These are phyloP conservation scores for Sebastes fasciatus DNA, from an alignment of 2,113 vertebrate species.

Conservation along the genomic window DNA sequence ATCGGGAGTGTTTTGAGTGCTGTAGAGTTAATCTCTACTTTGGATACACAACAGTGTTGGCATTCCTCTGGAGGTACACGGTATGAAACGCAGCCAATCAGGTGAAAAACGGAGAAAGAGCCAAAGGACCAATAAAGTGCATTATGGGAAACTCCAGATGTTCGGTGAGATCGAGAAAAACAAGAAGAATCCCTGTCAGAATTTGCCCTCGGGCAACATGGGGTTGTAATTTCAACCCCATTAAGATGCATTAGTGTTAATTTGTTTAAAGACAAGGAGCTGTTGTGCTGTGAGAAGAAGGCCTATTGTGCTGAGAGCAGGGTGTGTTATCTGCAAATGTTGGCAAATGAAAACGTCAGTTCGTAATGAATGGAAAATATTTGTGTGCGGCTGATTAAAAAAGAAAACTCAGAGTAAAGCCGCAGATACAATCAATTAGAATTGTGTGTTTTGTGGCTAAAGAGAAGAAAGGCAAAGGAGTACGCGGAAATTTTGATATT, in stretches of 20 bases:
- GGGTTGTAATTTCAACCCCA: conserved; percentile 73
- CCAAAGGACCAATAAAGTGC: conserved; percentile 52
- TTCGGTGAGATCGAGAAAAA: conserved; percentile 57
- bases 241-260: conserved; percentile 73
- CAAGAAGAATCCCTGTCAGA: conserved; percentile 63
- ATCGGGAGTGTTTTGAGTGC: conserved; percentile 74
- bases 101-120: conserved; percentile 50
- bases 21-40: conserved; percentile 73
- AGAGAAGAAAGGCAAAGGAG: conserved; percentile 16
- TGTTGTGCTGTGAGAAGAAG: conserved; percentile 71
- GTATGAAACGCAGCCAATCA: conserved; percentile 50
- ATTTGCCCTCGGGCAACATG: conserved; percentile 54
- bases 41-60: conserved; percentile 79
- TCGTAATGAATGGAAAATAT: conserved; percentile 61
- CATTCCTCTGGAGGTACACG: conserved; percentile 44
- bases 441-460: conserved; percentile 30
- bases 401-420: conserved; percentile 9
- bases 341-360: conserved; percentile 57
- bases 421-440: conserved; percentile 27
- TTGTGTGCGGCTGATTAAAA: conserved; percentile 15
- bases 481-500: conserved; percentile 45
- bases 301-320: conserved; percentile 58
- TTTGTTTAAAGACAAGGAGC: conserved; percentile 77
- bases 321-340: conserved; percentile 63
- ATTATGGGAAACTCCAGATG: conserved; percentile 68